Percentiles rank a stretch among this genome's conserved stretches.
Evolutionary conservation across 53 echinoderm and acorn worm genomes (phyloP).

Genomic region (Holothuria scabra): DNA sequence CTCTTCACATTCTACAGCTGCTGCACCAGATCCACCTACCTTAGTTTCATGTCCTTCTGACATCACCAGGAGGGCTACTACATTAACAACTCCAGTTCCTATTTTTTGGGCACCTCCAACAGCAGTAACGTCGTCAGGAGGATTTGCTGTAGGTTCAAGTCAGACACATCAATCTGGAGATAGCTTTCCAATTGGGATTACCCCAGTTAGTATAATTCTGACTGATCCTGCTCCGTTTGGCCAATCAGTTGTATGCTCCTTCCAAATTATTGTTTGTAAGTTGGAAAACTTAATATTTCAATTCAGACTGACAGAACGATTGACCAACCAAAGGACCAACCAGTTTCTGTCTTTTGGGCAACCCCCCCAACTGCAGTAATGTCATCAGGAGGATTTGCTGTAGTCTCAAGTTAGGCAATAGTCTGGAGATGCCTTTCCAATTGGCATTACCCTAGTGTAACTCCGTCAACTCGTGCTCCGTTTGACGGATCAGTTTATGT

Average conservation of each 20-base stretch:
- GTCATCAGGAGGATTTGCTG: not conserved
- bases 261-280: slow-evolving; percentile 22
- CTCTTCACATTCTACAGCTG: not conserved
- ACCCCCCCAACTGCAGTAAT: slow-evolving; percentile 16
- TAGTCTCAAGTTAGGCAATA: not conserved
- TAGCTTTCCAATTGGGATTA: not conserved
- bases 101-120: slow-evolving; percentile 12
- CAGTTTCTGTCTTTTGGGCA: slow-evolving; percentile 20
- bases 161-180: slow-evolving; percentile 8
- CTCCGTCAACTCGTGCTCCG: not conserved
- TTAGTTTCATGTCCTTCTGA: slow-evolving; percentile 12
- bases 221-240: not conserved
- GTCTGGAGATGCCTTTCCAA: not conserved
- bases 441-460: not conserved
- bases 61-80: slow-evolving; percentile 1
- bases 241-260: not conserved
- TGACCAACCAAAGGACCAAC: no score
- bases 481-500: not conserved
- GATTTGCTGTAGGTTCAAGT: not conserved
- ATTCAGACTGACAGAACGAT: no score
- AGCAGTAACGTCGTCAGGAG: slow-evolving; percentile 10
- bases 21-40: slow-evolving; percentile 12
- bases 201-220: not conserved
- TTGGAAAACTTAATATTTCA: no score
- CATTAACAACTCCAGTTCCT: not conserved